Conservation (phyloP, 2,797 vertebrate species). For the Vireo griseus region DNA sequence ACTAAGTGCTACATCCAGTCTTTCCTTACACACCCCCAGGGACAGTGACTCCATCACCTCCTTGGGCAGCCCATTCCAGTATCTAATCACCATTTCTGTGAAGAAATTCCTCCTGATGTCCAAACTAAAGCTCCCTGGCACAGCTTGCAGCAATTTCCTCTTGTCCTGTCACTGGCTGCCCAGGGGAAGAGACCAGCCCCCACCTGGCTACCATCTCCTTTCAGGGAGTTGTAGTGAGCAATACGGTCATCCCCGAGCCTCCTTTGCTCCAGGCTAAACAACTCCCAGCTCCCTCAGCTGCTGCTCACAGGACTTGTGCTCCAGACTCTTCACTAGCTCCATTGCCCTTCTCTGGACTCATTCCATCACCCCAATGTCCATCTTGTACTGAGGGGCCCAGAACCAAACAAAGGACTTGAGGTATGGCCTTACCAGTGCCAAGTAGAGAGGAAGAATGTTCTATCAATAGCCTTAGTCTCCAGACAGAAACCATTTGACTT, state of each 20-base stretch:
- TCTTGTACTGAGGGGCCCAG: neutral
- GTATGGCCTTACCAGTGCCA: neutral
- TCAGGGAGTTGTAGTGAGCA: fast-evolving
- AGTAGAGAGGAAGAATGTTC: neutral
- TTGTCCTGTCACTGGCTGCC: neutral
- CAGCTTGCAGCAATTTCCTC: neutral
- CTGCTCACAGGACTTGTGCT: neutral
- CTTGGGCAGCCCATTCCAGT: neutral
- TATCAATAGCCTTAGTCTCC: neutral
- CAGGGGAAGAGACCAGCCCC: neutral
- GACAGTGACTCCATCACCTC: neutral
- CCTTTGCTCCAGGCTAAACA: neutral
- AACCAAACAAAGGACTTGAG: neutral
- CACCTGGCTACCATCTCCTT: neutral
- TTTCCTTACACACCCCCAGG: neutral
- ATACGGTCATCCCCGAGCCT: neutral
- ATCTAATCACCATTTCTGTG: neutral
- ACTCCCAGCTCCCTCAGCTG: neutral
- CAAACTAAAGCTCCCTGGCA: neutral
- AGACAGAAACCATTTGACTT: neutral
- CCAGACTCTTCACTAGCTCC: neutral
- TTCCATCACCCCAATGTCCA: neutral
- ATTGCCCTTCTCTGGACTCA: fast-evolving
- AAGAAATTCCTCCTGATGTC: neutral
- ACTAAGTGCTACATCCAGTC: neutral